These are phyloP conservation scores for Carabus problematicus DNA, from an alignment of 2,888 invertebrate genomes.

Conservation along the genomic window DNA sequence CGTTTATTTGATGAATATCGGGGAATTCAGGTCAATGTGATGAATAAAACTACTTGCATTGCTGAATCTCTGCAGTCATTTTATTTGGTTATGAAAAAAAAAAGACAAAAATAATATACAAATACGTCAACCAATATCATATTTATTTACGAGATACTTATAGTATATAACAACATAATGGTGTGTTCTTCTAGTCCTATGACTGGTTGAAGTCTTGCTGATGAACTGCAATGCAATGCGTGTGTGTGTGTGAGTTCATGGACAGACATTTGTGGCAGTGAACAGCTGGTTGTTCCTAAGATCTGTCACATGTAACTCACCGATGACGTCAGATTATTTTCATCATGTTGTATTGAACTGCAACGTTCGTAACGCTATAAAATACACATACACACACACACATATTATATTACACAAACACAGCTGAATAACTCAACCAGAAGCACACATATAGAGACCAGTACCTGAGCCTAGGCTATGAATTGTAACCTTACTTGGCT, in stretches of 20 bases:
- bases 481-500: constrained; percentile 24
- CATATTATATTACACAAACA: not conserved
- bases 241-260: constrained; percentile 12
- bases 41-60: no score
- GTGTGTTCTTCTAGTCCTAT: no score
- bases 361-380: constrained; percentile 6
- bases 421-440: no score
- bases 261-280: constrained; percentile 35
- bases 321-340: constrained; percentile 1
- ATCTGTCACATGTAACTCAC: constrained; percentile 26
- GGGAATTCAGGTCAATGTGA: no score
- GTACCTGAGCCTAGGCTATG: constrained; percentile 20
- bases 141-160: no score
- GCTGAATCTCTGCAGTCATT: no score
- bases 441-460: constrained; percentile 16
- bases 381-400: not conserved
- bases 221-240: not conserved
- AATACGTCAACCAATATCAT: no score
- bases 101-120: no score
- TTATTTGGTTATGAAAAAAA: no score
- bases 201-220: not conserved
- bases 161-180: no score
- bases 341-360: constrained; percentile 26
- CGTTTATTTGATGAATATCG: no score
- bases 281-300: constrained; percentile 25